Evolutionary conservation across 2,888 invertebrate genomes (phyloP).

Genomic region (Netelia fuscicornis): DNA sequence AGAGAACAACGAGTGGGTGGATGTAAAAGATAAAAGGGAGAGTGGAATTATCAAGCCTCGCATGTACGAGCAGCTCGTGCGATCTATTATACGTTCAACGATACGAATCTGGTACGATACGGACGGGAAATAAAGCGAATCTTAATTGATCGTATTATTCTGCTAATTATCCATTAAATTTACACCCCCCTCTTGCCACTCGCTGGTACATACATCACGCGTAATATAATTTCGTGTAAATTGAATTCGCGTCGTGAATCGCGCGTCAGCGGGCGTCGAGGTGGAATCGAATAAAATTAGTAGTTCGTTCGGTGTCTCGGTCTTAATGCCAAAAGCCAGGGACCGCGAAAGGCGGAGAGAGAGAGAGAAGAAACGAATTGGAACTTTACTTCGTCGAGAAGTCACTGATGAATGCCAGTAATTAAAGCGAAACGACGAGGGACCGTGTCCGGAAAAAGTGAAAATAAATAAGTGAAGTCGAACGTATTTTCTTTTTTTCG

Average conservation of each 20-base stretch:
- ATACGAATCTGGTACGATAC: not conserved
- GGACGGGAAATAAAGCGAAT: conserved; percentile 42
- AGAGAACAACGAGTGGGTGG: conserved; percentile 17
- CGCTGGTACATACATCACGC: conserved; percentile 5
- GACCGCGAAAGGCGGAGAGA: conserved; percentile 13
- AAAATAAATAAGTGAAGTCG: conserved; percentile 59
- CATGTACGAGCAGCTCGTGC: not conserved
- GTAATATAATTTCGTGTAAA: conserved; percentile 60
- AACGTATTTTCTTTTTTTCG: conserved; percentile 34
- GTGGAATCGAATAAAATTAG: conserved; percentile 66
- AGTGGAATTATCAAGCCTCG: not conserved
- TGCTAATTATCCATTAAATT: conserved; percentile 59
- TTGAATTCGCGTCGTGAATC: conserved; percentile 54
- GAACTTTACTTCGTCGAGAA: conserved; percentile 57
- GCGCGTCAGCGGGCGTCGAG: conserved; percentile 48
- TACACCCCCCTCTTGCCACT: conserved; percentile 1
- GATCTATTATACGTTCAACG: not conserved
- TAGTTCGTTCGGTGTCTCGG: conserved; percentile 65
- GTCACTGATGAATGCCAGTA: conserved; percentile 70
- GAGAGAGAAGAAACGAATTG: conserved; percentile 31
- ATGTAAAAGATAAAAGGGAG: conserved; percentile 25
- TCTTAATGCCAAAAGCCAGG: conserved; percentile 19
- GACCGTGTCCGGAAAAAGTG: conserved; percentile 51
- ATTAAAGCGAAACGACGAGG: conserved; percentile 63
- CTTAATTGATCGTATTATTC: conserved; percentile 59